A percentile compares a stretch with the other conserved stretches of the same genome.
Conservation (phyloP, 2,888 invertebrate genomes). For the Caenorhabditis sp. region DNA sequence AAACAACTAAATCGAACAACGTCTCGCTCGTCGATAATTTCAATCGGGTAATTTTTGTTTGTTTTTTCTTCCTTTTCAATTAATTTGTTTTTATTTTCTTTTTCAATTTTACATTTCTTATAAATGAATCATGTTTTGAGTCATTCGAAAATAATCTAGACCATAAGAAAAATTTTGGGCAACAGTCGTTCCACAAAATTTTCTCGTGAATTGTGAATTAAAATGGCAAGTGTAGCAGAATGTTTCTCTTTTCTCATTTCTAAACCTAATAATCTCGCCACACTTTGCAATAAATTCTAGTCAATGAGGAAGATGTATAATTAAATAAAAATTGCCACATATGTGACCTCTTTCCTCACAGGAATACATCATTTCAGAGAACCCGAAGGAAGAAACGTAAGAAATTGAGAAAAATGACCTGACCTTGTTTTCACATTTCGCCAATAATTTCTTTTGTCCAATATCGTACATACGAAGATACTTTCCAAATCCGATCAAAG, state of each 20-base stretch:
- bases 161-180: not conserved
- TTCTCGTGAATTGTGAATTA: no score
- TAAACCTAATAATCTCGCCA: no score
- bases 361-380: not conserved
- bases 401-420: slow-evolving; percentile 5
- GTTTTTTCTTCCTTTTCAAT: slow-evolving; percentile 5
- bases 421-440: slow-evolving; percentile 95
- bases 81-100: slow-evolving; percentile 2
- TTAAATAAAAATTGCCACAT: not conserved
- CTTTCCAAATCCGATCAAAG: slow-evolving; percentile 89
- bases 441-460: slow-evolving; percentile 91
- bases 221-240: no score
- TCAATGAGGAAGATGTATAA: not conserved
- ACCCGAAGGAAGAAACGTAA: not conserved
- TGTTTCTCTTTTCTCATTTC: no score
- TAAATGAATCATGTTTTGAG: slow-evolving; percentile 9
- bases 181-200: no score
- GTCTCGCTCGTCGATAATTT: no score
- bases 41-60: not conserved
- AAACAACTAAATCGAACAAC: not conserved
- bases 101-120: not conserved
- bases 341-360: not conserved
- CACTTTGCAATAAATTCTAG: no score
- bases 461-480: slow-evolving; percentile 92
- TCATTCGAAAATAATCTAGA: slow-evolving; percentile 8